Percentiles rank a stretch among this genome's conserved stretches.
These are phyloP conservation scores for Latrodectus elegans DNA, from an alignment of 2,888 invertebrate species.

Conservation along the genomic window DNA sequence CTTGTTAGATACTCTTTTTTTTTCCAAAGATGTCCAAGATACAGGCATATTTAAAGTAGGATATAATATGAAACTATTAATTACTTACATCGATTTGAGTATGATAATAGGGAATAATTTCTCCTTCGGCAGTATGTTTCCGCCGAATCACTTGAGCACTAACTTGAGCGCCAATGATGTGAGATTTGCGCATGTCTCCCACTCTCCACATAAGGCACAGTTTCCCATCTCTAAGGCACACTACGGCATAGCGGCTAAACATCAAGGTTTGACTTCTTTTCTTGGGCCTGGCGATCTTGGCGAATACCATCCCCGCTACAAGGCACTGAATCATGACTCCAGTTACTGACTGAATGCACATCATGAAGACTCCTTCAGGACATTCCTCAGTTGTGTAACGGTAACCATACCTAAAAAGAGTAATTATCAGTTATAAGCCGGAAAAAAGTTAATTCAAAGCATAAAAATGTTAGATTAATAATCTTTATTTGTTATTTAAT, in stretches of 20 bases:
- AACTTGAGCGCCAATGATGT: constrained; percentile 97
- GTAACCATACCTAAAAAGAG: constrained; percentile 80
- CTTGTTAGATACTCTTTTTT: too few species aligned
- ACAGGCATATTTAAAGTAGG: too few species aligned
- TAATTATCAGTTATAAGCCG: too few species aligned
- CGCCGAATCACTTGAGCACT: constrained; percentile 91
- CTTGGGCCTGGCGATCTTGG: constrained; percentile 95
- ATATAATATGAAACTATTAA: not conserved
- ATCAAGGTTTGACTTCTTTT: constrained; percentile 96
- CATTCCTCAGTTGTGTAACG: constrained; percentile 93
- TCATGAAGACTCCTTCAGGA: constrained; percentile 90
- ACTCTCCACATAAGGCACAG: constrained; percentile 95
- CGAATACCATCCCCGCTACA: constrained; percentile 90
- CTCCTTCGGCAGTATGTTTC: constrained; percentile 87
- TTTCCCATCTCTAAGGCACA: constrained; percentile 92
- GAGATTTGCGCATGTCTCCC: constrained; percentile 94
- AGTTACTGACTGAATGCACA: constrained; percentile 93
- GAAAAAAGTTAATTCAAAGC: too few species aligned
- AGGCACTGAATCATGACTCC: constrained; percentile 87
- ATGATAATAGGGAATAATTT: constrained; percentile 93
- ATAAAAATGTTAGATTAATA: too few species aligned
- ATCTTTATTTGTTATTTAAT: too few species aligned
- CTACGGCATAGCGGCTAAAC: constrained; percentile 93
- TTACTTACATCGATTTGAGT: constrained; percentile 77
- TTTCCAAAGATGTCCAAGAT: too few species aligned